A percentile compares a stretch with the other conserved stretches of the same genome.
phyloP scores from a whole-genome alignment of 2,888 invertebrate species.

The Biston betularia region DNA sequence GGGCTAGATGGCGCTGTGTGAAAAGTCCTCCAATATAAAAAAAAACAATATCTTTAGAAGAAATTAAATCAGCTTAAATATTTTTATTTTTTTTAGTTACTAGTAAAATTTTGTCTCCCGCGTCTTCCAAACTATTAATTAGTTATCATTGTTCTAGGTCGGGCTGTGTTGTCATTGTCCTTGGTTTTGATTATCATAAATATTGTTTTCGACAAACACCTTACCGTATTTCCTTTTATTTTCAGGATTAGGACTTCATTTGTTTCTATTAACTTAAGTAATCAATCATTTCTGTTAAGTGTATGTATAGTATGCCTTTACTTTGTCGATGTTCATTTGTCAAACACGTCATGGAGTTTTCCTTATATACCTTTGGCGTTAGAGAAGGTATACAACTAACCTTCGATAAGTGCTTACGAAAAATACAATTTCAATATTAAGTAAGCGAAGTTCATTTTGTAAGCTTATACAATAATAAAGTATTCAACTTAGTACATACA shows the following conservation, averaged over 20 bases:
- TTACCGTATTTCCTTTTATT: slow-evolving; percentile 12
- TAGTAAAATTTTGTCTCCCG: not conserved
- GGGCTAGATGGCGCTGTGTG: too few relatives aligned
- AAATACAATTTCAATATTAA: not conserved
- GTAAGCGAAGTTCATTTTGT: not conserved
- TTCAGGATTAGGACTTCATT: slow-evolving; percentile 15
- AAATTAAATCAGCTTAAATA: too few relatives aligned
- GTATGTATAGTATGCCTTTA: not conserved
- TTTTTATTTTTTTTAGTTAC: too few relatives aligned
- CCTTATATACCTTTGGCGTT: not conserved
- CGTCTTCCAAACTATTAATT: not conserved
- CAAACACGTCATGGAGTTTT: not conserved
- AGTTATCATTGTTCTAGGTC: not conserved
- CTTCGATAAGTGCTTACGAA: not conserved
- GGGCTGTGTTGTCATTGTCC: slow-evolving; percentile 16
- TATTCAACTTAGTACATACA: too few relatives aligned
- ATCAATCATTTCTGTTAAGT: slow-evolving; percentile 20
- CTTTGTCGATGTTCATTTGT: slow-evolving; percentile 4
- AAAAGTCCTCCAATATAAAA: too few relatives aligned
- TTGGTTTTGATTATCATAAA: slow-evolving; percentile 24
- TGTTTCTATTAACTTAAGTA: slow-evolving; percentile 16
- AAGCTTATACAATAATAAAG: not conserved
- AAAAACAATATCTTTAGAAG: too few relatives aligned
- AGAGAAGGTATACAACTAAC: not conserved
- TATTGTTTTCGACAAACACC: slow-evolving; percentile 23